Percentiles rank a stretch among this genome's conserved stretches.
These are phyloP conservation scores for Gyrodactylus salaris DNA, from an alignment of 1,140 invertebrate genomes.

Conservation along the genomic window DNA sequence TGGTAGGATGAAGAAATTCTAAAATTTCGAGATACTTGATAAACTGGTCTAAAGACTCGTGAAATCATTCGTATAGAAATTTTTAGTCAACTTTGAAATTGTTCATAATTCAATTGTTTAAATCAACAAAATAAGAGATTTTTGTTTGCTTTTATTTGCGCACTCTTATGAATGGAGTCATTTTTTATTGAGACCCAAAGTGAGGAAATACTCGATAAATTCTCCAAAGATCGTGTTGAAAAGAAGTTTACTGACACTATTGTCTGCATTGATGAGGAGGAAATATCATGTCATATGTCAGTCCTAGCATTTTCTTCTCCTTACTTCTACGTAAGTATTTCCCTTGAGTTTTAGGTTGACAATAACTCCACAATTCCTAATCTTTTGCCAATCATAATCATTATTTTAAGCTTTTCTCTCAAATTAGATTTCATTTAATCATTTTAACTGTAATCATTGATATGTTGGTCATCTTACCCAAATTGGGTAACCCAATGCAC, in stretches of 20 bases:
- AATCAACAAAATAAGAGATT: no score
- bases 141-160: no score
- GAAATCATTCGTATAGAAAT: background rate
- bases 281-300: constrained; percentile 18
- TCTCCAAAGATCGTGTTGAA: background rate
- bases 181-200: background rate
- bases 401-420: no score
- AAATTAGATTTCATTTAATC: no score
- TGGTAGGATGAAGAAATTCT: background rate
- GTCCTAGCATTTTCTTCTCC: constrained; percentile 20
- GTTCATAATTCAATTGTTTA: background rate
- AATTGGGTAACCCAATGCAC: no score
- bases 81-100: background rate
- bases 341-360: no score
- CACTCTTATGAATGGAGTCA: background rate
- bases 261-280: constrained; percentile 8
- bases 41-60: background rate
- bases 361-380: no score
- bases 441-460: no score
- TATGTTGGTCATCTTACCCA: no score
- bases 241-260: constrained; percentile 9
- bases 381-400: no score
- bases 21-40: background rate
- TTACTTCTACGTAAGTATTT: constrained; percentile 24
- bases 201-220: background rate